A percentile compares a stretch with the other conserved stretches of the same genome.
These are phyloP conservation scores for Drosophila bifasciata DNA, from an alignment of 1,140 invertebrate species.

Conservation along the genomic window DNA sequence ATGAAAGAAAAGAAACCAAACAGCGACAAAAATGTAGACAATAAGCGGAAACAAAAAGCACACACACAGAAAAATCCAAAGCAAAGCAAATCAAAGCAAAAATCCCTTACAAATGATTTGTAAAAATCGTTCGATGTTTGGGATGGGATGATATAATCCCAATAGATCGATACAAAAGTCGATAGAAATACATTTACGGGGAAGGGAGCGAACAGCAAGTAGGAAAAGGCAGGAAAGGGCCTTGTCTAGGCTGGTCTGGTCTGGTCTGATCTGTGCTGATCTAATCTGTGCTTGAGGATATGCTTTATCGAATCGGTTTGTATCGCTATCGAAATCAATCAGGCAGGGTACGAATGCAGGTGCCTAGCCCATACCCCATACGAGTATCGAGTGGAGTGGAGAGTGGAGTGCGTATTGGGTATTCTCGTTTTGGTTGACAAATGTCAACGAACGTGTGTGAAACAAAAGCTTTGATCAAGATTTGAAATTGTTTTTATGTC, in stretches of 20 bases:
- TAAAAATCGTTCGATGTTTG: too few species aligned
- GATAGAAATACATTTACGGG: slow-evolving; percentile 11
- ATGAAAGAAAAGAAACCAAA: too few species aligned
- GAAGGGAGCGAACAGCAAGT: too few species aligned
- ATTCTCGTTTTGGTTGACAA: slow-evolving; percentile 37
- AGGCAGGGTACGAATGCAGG: neutral
- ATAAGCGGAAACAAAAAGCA: too few species aligned
- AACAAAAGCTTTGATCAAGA: slow-evolving; percentile 67
- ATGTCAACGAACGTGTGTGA: slow-evolving; percentile 66
- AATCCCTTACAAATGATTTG: slow-evolving; percentile 8
- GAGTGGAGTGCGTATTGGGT: neutral
- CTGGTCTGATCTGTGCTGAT: too few species aligned
- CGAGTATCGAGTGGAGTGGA: neutral
- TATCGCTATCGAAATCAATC: neutral
- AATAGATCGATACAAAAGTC: neutral
- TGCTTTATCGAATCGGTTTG: slow-evolving; percentile 28
- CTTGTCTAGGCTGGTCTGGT: too few species aligned
- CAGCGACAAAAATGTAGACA: too few species aligned
- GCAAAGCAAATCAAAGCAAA: neutral
- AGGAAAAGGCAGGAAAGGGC: too few species aligned
- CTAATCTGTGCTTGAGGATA: neutral
- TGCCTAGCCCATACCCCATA: neutral
- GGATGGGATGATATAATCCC: slow-evolving; percentile 36
- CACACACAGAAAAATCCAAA: neutral
- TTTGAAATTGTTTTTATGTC: slow-evolving; percentile 73